A percentile compares a stretch with the other conserved stretches of the same genome.
phyloP scores from a whole-genome alignment of 2,113 vertebrate genomes.

The Vicugna pacos region DNA sequence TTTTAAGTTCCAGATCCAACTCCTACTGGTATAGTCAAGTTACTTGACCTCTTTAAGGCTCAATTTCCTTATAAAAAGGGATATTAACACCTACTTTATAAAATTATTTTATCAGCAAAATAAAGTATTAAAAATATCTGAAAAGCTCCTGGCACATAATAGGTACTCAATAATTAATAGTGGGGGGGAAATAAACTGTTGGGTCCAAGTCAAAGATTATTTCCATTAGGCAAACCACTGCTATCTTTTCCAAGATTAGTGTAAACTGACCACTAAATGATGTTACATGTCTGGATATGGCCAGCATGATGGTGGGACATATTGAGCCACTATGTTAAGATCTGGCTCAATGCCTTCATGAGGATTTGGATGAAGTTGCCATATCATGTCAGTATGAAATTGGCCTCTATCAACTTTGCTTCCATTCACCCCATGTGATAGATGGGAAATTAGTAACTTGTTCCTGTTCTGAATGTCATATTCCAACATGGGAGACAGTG shows the following conservation, averaged over 20 bases:
- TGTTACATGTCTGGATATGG: background rate
- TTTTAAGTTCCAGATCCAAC: background rate
- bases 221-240: background rate
- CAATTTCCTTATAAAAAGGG: background rate
- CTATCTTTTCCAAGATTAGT: background rate
- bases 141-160: background rate
- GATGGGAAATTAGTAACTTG: background rate
- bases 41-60: background rate
- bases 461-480: background rate
- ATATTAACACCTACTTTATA: background rate
- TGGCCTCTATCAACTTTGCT: background rate
- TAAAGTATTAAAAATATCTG: background rate
- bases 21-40: background rate
- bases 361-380: background rate
- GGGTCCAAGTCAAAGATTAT: background rate
- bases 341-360: background rate
- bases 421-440: background rate
- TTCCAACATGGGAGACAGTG: background rate
- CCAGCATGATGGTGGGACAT: too few relatives aligned
- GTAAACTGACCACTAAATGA: background rate
- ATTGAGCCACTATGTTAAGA: background rate
- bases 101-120: background rate
- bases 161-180: background rate
- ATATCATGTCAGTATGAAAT: background rate
- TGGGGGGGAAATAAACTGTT: background rate